phyloP scores from a whole-genome alignment of 2,113 vertebrate species.

The Megaceryle torquata region DNA sequence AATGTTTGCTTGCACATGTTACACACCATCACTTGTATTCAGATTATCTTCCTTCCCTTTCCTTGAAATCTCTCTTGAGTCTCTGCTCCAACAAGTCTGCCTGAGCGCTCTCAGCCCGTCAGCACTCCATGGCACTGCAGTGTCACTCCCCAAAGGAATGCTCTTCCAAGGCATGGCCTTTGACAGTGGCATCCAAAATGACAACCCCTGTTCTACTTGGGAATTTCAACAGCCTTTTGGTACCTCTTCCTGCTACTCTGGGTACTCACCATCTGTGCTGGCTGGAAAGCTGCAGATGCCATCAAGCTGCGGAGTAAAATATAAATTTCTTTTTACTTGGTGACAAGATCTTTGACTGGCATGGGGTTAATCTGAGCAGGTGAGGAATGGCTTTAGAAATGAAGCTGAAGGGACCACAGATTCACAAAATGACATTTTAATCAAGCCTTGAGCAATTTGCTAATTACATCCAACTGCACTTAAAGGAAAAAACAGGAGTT shows the following conservation, averaged over 20 bases:
- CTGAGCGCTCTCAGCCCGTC: neutral
- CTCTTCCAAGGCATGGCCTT: neutral
- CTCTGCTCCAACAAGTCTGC: neutral
- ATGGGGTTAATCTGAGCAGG: neutral
- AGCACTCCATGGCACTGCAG: neutral
- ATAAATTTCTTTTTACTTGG: neutral
- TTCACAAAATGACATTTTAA: conserved; percentile 65
- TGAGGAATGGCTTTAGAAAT: neutral
- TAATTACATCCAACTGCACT: conserved; percentile 65
- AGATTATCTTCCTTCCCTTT: neutral
- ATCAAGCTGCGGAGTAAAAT: neutral
- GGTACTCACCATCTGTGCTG: neutral
- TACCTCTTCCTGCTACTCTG: neutral
- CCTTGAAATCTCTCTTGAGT: neutral
- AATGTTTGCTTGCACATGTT: neutral
- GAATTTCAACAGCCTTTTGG: neutral
- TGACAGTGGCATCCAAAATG: neutral
- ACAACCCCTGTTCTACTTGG: neutral
- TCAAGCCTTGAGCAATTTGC: conserved; percentile 58
- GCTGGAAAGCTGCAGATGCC: neutral
- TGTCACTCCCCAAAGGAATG: neutral
- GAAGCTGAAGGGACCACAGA: neutral
- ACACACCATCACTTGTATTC: neutral
- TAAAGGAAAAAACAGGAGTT: conserved; percentile 29
- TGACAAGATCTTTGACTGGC: neutral